These are phyloP conservation scores for Drosophila sechellia DNA, from an alignment of 1,140 invertebrate species.

Conservation along the genomic window DNA sequence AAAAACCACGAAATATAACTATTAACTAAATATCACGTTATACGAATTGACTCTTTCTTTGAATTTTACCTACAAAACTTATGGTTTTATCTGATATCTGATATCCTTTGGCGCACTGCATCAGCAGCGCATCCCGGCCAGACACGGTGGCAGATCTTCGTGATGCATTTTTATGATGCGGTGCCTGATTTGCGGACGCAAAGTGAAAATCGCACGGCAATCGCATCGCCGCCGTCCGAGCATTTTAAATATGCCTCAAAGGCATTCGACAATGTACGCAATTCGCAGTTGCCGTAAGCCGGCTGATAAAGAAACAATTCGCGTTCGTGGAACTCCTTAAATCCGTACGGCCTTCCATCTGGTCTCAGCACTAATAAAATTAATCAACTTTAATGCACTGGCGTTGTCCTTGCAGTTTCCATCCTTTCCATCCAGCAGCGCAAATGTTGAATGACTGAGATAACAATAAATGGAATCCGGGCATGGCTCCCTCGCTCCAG, in stretches of 20 bases:
- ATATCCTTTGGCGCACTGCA: background rate
- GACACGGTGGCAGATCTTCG: constrained; percentile 41
- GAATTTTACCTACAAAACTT: background rate
- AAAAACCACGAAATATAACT: background rate
- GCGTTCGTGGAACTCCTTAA: constrained; percentile 32
- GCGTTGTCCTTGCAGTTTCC: constrained; percentile 1
- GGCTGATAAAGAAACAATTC: constrained; percentile 42
- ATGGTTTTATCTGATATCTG: too few species aligned
- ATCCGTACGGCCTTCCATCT: constrained; percentile 14
- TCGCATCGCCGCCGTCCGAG: constrained; percentile 22
- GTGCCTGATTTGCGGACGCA: constrained; percentile 66
- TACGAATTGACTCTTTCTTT: too few species aligned
- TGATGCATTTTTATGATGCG: constrained; percentile 72
- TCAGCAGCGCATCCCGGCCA: constrained; percentile 17
- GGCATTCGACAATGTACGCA: constrained; percentile 31
- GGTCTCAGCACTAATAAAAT: constrained; percentile 67
- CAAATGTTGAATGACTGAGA: constrained; percentile 74
- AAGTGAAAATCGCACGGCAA: constrained; percentile 71
- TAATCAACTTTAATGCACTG: constrained; percentile 80
- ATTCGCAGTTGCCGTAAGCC: constrained; percentile 26
- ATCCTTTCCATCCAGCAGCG: constrained; percentile 8
- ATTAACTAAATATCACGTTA: too few species aligned
- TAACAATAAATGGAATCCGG: constrained; percentile 79
- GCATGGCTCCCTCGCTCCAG: constrained; percentile 18
- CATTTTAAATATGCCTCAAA: constrained; percentile 71